Percentiles rank a stretch among this genome's conserved stretches.
These are phyloP conservation scores for Hirtodrosophila confusa DNA, from an alignment of 2,888 invertebrate genomes.

Conservation along the genomic window DNA sequence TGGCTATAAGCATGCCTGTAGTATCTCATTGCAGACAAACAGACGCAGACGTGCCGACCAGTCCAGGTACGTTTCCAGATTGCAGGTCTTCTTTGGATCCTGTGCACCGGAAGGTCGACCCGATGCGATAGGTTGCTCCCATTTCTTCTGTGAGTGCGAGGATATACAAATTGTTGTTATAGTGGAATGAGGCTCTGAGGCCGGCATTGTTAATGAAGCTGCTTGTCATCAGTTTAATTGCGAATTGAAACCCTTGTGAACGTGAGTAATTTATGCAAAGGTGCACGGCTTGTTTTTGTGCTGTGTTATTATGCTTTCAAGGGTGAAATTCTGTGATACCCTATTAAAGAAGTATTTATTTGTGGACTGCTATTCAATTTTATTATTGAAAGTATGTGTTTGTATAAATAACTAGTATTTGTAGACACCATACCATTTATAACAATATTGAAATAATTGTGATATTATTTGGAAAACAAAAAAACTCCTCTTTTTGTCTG, in stretches of 20 bases:
- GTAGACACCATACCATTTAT: no score
- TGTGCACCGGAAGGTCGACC: conserved; percentile 56
- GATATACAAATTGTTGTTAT: conserved; percentile 82
- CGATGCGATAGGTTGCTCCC: conserved; percentile 79
- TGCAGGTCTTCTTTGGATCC: conserved; percentile 84
- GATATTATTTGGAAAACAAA: no score
- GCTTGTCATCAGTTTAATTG: conserved; percentile 49
- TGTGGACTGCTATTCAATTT: no score
- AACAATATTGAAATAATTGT: no score
- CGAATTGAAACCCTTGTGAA: not conserved
- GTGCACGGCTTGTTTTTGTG: not conserved
- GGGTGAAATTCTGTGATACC: no score
- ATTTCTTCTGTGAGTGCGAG: conserved; percentile 42
- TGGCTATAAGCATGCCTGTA: conserved; percentile 77
- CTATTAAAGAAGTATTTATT: no score
- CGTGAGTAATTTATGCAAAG: conserved; percentile 15
- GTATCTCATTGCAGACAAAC: conserved; percentile 84
- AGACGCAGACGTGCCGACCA: conserved; percentile 84
- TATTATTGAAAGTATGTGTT: no score
- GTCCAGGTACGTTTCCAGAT: conserved; percentile 84
- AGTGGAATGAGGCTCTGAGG: conserved; percentile 48
- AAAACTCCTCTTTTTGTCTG: no score
- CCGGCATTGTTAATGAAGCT: conserved; percentile 53
- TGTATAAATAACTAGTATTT: no score
- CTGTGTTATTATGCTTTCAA: not conserved